Percentiles rank a stretch among this genome's conserved stretches.
phyloP scores from a whole-genome alignment of 2,797 vertebrate species.

The Trichosurus vulpecula region DNA sequence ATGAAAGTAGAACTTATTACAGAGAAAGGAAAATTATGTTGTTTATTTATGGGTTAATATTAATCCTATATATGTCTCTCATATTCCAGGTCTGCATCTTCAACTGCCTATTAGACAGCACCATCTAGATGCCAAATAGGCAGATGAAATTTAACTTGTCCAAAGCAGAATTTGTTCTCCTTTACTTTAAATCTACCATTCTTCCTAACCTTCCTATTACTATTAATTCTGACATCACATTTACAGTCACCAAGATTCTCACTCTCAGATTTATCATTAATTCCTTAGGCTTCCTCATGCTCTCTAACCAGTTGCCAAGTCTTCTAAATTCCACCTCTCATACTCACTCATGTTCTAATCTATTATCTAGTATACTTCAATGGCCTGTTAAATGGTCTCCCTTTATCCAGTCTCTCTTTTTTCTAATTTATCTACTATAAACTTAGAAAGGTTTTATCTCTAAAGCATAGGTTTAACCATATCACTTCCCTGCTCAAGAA shows the following conservation, averaged over 20 bases:
- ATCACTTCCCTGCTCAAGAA: neutral
- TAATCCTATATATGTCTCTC: neutral
- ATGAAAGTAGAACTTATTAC: neutral
- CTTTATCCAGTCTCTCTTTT: neutral
- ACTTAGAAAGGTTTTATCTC: neutral
- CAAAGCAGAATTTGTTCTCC: neutral
- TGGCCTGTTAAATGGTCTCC: neutral
- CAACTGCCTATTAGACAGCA: neutral
- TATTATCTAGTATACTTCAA: neutral
- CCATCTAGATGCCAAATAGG: neutral
- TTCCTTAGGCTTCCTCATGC: neutral
- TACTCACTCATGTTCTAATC: neutral
- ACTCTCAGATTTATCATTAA: neutral
- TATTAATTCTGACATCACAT: neutral
- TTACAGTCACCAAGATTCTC: neutral
- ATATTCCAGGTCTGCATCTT: neutral
- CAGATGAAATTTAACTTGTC: neutral
- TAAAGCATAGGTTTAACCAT: neutral
- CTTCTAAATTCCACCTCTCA: neutral
- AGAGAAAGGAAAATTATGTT: neutral
- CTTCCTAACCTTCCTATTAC: neutral
- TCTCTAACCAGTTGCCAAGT: neutral
- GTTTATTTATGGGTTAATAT: neutral
- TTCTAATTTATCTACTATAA: neutral
- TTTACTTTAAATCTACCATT: neutral